Conservation (phyloP, 2,113 vertebrate genomes). For the Saccopteryx bilineata region DNA sequence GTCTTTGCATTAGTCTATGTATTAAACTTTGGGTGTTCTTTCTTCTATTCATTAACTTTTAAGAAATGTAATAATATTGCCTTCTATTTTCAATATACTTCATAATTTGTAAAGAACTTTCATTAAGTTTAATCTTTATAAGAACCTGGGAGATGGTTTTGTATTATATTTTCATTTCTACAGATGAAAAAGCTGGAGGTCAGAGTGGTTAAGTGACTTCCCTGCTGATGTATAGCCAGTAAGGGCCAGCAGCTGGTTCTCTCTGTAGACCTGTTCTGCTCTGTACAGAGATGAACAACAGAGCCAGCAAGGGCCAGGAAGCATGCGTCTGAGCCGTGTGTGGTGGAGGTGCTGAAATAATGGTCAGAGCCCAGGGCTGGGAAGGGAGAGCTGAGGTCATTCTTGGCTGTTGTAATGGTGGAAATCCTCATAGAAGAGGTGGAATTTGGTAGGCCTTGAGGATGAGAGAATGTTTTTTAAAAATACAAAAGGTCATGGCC, state of each 20-base stretch:
- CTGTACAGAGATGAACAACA: not conserved
- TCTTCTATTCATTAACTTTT: constrained; percentile 31
- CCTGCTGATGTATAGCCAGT: not conserved
- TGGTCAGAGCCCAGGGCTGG: not conserved
- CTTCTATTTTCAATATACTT: constrained; percentile 13
- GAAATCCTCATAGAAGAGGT: not conserved
- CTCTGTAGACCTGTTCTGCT: not conserved
- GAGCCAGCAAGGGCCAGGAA: not conserved
- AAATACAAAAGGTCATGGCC: not conserved
- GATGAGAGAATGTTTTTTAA: not conserved
- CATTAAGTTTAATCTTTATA: constrained; percentile 15
- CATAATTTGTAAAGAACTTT: not conserved
- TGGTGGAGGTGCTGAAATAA: not conserved
- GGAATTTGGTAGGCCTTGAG: not conserved
- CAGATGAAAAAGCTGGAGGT: not conserved
- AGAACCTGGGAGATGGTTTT: not conserved
- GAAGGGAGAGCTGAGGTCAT: too few relatives aligned
- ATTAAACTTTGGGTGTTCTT: not conserved
- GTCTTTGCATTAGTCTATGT: not conserved
- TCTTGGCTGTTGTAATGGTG: not conserved
- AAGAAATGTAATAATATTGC: not conserved
- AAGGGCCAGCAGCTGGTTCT: not conserved
- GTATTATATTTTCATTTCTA: not conserved
- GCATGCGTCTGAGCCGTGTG: too few relatives aligned
- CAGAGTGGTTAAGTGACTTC: not conserved